Base-by-base conservation (phyloP, 2,113 vertebrate species). In the Platichthys flesus region DNA sequence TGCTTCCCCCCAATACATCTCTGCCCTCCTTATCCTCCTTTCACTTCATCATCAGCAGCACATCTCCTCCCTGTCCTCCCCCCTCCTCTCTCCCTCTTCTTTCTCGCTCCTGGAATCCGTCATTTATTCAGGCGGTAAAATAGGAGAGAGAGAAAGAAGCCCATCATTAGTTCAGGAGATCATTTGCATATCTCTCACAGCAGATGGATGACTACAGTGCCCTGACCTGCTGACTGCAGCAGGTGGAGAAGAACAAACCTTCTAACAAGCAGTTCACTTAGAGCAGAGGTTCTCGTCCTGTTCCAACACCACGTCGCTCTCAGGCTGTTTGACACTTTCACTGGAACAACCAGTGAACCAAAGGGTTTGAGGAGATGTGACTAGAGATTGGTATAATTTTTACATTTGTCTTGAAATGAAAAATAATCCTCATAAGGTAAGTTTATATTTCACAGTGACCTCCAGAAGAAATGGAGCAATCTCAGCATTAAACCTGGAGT, bases 101-200 rank as follows among this genome's bases (percentile, higher is more conserved):
- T 47, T 51, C 9, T 65, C 51, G 62, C 60, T 76, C 4, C 55
- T 83, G 63, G 42, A 83, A 76, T 75, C 35, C 71, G 62, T 86
- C 51, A 76, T 77, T 84, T 76, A 88, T 85, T 85, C 47, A 64
- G 65, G 81, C 2, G 21, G 9, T 35, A 55, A 20, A 54, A 56
- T n/a, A 0, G 26, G 18, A 69, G 8, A 56, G 28, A 75, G 65
- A 71, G 23, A 82, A 63, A 71, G 23, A 82, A 63, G 1, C 2
- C 20, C 24, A 67, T 82, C 64, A 85, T 85, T 71, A 78, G 67
- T 69, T 77, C 47, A 62, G 76, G 31, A 20, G 12, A 37, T 55
- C 10, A 84, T 85, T 85, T 79, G 62, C 78, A 88, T 84, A 57
- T 65, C 28, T 55, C 31, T 84, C 75, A 16, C 71, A 84, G 26